These are phyloP conservation scores for Galaxias olidus DNA, from an alignment of 2,797 vertebrate genomes.

Conservation along the genomic window DNA sequence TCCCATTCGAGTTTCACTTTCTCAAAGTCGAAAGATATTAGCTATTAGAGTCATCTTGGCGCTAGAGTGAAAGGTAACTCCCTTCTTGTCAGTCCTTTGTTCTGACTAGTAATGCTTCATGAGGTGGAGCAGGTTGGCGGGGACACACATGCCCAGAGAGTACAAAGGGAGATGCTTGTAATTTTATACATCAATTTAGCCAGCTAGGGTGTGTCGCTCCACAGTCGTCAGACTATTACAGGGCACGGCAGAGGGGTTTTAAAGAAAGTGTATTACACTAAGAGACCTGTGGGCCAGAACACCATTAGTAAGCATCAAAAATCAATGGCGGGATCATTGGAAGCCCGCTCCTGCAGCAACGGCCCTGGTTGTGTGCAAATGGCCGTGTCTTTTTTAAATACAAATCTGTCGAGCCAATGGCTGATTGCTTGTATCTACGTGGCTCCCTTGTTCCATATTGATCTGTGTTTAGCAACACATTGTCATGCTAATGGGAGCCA, in stretches of 20 bases:
- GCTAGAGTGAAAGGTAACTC: slow-evolving; percentile 12
- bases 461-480: slow-evolving; percentile 64
- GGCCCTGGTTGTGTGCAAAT: neutral
- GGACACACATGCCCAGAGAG: neutral
- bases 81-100: slow-evolving; percentile 17
- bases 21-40: neutral
- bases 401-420: slow-evolving; percentile 49
- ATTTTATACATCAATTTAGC: slow-evolving; percentile 21
- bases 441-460: slow-evolving; percentile 63
- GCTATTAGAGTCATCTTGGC: neutral
- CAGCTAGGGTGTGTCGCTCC: slow-evolving; percentile 5
- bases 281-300: neutral
- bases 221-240: neutral
- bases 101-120: neutral
- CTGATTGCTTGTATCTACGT: slow-evolving; percentile 52
- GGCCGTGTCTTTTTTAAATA: slow-evolving; percentile 33
- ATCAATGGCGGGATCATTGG: slow-evolving; percentile 1
- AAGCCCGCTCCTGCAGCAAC: neutral
- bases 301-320: slow-evolving; percentile 9
- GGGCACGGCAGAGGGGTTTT: neutral
- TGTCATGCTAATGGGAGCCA: slow-evolving; percentile 31
- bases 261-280: neutral
- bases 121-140: neutral
- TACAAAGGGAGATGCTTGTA: neutral
- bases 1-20: neutral